A percentile compares a stretch with the other conserved stretches of the same genome.
These are phyloP conservation scores for Spea multiplicata DNA, from an alignment of 2,113 vertebrate genomes.

Conservation along the genomic window DNA sequence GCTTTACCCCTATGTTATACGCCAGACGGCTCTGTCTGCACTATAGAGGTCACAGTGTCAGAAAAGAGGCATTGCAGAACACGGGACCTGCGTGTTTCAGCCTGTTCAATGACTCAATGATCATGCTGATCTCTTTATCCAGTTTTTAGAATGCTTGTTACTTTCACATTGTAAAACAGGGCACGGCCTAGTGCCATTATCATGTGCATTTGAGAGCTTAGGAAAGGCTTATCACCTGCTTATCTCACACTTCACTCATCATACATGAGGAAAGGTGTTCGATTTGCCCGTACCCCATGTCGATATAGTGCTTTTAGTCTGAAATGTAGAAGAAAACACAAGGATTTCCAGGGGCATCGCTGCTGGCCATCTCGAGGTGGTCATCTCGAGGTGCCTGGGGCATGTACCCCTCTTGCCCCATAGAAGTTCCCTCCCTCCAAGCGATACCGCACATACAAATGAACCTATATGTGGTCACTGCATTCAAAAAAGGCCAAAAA, in stretches of 20 bases:
- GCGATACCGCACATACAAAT: no score
- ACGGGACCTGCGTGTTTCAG: not conserved
- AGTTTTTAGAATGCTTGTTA: not conserved
- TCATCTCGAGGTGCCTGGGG: no score
- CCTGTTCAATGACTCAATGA: not conserved
- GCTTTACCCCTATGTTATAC: not conserved
- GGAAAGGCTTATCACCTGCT: not conserved
- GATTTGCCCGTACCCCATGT: no score
- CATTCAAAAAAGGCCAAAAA: no score
- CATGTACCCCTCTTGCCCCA: no score
- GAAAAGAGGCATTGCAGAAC: not conserved
- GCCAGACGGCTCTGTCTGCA: not conserved
- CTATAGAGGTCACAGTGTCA: not conserved
- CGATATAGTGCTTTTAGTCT: no score
- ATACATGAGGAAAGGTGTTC: no score
- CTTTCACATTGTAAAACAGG: not conserved
- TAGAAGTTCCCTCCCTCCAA: no score
- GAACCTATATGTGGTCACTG: no score
- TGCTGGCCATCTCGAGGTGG: no score
- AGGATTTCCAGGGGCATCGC: no score
- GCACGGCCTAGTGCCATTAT: not conserved
- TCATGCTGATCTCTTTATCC: not conserved
- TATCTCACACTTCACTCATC: not conserved
- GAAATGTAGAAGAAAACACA: no score
- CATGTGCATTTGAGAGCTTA: not conserved